Evolutionary conservation across 2,797 vertebrate genomes (phyloP).

Genomic region (Galagoides demidoff): DNA sequence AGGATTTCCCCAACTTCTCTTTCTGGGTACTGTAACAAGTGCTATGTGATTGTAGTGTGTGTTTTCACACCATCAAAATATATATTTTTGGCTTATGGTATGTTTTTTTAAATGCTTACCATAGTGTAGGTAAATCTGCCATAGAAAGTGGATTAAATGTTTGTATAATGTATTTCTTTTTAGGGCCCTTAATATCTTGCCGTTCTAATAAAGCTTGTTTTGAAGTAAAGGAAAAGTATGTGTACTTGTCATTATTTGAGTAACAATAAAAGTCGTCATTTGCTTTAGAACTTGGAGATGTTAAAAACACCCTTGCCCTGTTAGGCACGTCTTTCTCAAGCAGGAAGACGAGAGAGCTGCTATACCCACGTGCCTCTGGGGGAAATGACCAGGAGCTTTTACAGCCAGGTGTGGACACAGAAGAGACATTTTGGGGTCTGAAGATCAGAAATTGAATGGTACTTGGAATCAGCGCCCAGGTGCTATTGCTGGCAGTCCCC

Average conservation of each 20-base stretch:
- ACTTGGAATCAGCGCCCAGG: constrained; percentile 92
- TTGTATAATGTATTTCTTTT: neutral
- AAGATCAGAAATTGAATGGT: constrained; percentile 92
- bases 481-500: constrained; percentile 85
- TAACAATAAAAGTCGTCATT: constrained; percentile 40
- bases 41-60: neutral
- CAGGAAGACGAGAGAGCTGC: constrained; percentile 91
- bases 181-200: neutral
- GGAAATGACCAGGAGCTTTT: constrained; percentile 95
- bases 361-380: constrained; percentile 91
- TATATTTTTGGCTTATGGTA: neutral
- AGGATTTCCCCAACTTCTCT: neutral
- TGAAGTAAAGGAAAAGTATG: neutral
- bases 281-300: constrained; percentile 77
- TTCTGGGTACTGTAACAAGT: neutral
- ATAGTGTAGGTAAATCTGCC: neutral
- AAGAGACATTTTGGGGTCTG: constrained; percentile 93
- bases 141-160: neutral
- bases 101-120: neutral
- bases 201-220: neutral
- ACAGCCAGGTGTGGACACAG: constrained; percentile 92
- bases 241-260: neutral
- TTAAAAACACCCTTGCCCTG: constrained; percentile 87
- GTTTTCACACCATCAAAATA: neutral
- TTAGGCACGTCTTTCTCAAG: constrained; percentile 83